phyloP scores from a whole-genome alignment of 2,113 vertebrate species.

The Saiga tatarica region DNA sequence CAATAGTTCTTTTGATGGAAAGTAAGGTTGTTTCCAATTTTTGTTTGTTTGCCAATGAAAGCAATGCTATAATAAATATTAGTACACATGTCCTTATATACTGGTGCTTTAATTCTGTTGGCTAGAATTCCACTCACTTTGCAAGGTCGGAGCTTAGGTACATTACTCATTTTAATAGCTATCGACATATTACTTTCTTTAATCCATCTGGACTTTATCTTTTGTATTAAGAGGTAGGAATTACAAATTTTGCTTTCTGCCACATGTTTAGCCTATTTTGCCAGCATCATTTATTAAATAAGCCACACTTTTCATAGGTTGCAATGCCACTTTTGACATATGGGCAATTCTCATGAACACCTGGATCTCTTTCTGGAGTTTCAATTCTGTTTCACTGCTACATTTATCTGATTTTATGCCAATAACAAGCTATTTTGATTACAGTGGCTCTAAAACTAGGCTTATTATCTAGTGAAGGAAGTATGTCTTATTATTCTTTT shows the following conservation, averaged over 20 bases:
- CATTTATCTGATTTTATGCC: neutral
- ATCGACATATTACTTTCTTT: conserved; percentile 4
- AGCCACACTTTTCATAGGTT: neutral
- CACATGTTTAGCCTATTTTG: neutral
- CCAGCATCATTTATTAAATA: neutral
- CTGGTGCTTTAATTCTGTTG: neutral
- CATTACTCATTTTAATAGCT: conserved; percentile 48
- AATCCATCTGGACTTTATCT: neutral
- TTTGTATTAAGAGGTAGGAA: neutral
- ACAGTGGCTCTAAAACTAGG: neutral
- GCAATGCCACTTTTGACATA: neutral
- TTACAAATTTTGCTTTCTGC: conserved; percentile 31
- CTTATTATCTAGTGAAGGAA: neutral
- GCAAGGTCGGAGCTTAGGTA: neutral
- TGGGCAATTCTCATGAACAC: neutral
- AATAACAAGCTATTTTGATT: neutral
- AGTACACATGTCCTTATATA: neutral
- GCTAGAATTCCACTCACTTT: neutral
- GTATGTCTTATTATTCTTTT: neutral
- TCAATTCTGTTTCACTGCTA: neutral
- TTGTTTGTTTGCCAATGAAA: conserved; percentile 49
- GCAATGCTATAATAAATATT: conserved; percentile 39
- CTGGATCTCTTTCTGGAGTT: neutral
- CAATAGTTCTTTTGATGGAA: conserved; percentile 6
- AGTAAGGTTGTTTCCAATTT: neutral